Evolutionary conservation across 1,140 invertebrate species (phyloP).

Genomic region (Sarcophaga bullata): DNA sequence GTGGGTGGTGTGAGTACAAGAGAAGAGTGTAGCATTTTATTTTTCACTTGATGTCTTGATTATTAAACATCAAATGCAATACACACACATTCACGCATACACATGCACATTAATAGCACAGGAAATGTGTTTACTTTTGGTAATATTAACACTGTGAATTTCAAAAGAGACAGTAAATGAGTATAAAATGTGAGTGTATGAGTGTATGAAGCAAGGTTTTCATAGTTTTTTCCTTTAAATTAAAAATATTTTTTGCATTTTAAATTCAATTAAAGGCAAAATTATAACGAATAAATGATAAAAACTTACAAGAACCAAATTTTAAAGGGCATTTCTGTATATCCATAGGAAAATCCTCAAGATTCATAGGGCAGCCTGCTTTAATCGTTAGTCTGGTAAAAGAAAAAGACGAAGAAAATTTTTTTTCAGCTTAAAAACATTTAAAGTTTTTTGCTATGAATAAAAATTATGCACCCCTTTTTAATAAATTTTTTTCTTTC

Average conservation of each 20-base stretch:
- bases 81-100: no score
- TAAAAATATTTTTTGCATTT: background rate
- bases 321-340: slow-evolving; percentile 85
- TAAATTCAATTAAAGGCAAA: background rate
- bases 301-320: slow-evolving; percentile 86
- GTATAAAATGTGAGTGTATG: no score
- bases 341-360: slow-evolving; percentile 93
- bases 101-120: background rate
- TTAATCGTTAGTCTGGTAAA: slow-evolving; percentile 84
- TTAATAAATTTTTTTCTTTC: background rate
- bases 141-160: background rate
- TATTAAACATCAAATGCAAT: slow-evolving; percentile 12
- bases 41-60: slow-evolving; percentile 4
- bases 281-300: background rate
- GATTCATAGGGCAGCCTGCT: slow-evolving; percentile 91
- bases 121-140: background rate
- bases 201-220: background rate
- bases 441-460: background rate
- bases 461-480: background rate
- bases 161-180: background rate
- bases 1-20: background rate
- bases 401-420: slow-evolving; percentile 5
- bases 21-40: background rate
- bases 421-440: slow-evolving; percentile 7
- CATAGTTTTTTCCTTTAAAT: background rate